Evolutionary conservation across 2,888 invertebrate species (phyloP).

Genomic region (Dastarcus helophoroides): DNA sequence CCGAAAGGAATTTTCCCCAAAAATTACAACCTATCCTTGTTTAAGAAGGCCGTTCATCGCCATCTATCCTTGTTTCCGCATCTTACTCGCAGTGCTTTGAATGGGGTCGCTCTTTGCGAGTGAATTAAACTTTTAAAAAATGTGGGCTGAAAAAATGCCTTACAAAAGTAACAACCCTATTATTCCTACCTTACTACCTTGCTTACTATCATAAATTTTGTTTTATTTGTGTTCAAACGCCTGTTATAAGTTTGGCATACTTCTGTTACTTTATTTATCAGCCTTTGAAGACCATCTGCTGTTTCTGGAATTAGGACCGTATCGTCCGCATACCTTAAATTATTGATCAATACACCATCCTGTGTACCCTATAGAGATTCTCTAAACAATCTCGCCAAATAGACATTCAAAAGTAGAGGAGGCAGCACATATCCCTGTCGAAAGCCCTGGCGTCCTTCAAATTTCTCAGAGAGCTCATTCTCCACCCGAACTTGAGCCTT

Average conservation of each 20-base stretch:
- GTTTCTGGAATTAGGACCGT: conserved; percentile 3
- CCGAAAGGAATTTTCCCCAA: no score
- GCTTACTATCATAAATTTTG: conserved; percentile 1
- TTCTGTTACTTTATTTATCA: conserved; percentile 4
- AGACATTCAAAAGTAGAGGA: background rate
- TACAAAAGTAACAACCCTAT: no score
- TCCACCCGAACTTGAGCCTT: conserved; percentile 5
- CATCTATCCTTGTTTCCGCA: no score
- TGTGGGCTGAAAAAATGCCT: no score
- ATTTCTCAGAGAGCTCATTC: conserved; percentile 3
- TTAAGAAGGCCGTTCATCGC: no score
- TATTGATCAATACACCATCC: conserved; percentile 3
- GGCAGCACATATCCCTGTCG: no score
- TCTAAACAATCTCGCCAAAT: background rate
- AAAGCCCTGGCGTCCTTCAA: conserved; percentile 2
- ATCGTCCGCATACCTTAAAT: conserved; percentile 1
- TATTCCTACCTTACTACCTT: no score
- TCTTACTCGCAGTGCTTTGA: no score
- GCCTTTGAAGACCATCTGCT: conserved; percentile 3
- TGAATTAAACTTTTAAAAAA: no score
- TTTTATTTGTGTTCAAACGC: conserved; percentile 4
- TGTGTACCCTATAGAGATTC: conserved; percentile 2
- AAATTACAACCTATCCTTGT: no score
- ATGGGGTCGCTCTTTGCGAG: no score
- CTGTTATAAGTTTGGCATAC: conserved; percentile 4